phyloP scores from a whole-genome alignment of 2,888 invertebrate genomes.

The Mylabris sibirica region DNA sequence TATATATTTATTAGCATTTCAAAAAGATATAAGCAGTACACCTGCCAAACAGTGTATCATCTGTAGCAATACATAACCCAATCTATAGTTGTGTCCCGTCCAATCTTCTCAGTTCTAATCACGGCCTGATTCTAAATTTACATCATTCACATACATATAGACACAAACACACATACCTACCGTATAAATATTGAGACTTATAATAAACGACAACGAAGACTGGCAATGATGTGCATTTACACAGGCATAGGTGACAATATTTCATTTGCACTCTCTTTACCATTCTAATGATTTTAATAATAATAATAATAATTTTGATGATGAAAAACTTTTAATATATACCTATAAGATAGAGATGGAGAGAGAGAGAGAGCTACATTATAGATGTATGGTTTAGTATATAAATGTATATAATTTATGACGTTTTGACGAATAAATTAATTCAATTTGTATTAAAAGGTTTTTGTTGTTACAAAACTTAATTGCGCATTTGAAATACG shows the following conservation, averaged over 20 bases:
- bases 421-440: constrained; percentile 19
- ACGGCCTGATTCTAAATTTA: constrained; percentile 51
- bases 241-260: constrained; percentile 31
- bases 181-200: constrained; percentile 3
- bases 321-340: background rate
- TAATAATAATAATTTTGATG: background rate
- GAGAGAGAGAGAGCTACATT: background rate
- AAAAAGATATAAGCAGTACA: constrained; percentile 35
- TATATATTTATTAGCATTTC: constrained; percentile 9
- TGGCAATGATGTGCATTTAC: constrained; percentile 12
- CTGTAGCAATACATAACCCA: constrained; percentile 45
- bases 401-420: constrained; percentile 3
- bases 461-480: constrained; percentile 14
- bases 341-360: background rate
- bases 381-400: constrained; percentile 4
- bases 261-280: constrained; percentile 27
- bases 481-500: constrained; percentile 17
- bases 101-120: constrained; percentile 54
- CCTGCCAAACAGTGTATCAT: constrained; percentile 53
- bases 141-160: constrained; percentile 28
- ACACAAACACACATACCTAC: background rate
- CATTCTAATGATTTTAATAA: constrained; percentile 15
- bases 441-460: constrained; percentile 16
- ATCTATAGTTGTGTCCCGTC: constrained; percentile 46
- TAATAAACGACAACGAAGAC: background rate